phyloP scores from a whole-genome alignment of 1,140 invertebrate genomes.

The Drosophila asahinai region DNA sequence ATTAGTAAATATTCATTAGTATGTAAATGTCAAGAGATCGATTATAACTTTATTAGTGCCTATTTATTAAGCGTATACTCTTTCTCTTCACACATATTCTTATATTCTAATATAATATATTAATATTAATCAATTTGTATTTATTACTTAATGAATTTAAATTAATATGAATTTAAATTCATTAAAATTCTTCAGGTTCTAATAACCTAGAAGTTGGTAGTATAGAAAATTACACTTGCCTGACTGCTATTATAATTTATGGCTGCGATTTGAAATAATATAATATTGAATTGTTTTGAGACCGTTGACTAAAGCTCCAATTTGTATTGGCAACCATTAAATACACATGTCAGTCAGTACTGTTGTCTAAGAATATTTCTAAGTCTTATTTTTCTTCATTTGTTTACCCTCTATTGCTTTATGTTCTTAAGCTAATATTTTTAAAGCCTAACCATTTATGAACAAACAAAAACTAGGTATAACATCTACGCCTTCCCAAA shows the following conservation, averaged over 20 bases:
- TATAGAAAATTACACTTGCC: neutral
- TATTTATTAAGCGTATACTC: too few species aligned
- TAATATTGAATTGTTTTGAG: neutral
- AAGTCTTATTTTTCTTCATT: neutral
- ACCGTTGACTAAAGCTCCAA: neutral
- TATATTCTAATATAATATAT: conserved; percentile 2
- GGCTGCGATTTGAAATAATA: neutral
- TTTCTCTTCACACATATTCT: too few species aligned
- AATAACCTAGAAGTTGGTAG: neutral
- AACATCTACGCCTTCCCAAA: neutral
- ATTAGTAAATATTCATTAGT: too few species aligned
- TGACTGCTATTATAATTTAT: neutral
- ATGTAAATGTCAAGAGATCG: too few species aligned
- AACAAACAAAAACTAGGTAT: too few species aligned
- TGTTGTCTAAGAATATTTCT: neutral
- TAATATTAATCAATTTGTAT: too few species aligned
- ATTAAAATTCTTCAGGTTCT: neutral
- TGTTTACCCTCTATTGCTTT: neutral
- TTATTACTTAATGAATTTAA: neutral
- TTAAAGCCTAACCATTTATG: neutral
- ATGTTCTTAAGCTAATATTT: neutral
- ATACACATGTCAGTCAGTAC: too few species aligned
- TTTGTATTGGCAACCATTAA: neutral
- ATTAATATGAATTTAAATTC: neutral
- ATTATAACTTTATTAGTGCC: too few species aligned